A percentile compares a stretch with the other conserved stretches of the same genome.
Evolutionary conservation across 2,797 vertebrate species (phyloP).

Genomic region (Columba guinea): DNA sequence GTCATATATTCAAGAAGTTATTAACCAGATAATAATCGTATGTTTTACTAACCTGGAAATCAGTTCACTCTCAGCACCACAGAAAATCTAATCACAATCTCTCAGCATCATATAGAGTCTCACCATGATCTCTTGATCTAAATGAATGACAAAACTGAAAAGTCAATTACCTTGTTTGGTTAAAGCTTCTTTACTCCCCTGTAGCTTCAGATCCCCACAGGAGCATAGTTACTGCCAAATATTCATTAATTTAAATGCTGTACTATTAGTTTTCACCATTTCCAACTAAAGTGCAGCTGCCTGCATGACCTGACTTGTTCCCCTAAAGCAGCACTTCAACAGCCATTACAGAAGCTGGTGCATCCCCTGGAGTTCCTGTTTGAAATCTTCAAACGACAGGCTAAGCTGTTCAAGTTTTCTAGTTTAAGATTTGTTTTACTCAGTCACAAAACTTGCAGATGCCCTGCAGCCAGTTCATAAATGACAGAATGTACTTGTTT

Average conservation of each 20-base stretch:
- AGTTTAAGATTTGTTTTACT: not conserved
- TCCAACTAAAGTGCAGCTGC: not conserved
- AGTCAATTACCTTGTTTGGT: not conserved
- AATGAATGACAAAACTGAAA: not conserved
- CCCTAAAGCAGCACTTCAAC: slow-evolving; percentile 26
- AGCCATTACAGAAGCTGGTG: not conserved
- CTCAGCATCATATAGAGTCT: not conserved
- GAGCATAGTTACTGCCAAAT: not conserved
- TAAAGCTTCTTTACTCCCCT: not conserved
- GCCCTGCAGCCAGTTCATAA: not conserved
- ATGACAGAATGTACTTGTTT: not conserved
- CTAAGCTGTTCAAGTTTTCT: not conserved
- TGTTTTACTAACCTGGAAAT: not conserved
- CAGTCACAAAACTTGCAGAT: not conserved
- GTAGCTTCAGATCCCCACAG: not conserved
- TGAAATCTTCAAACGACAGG: slow-evolving; percentile 26
- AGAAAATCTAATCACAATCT: not conserved
- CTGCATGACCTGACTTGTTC: not conserved
- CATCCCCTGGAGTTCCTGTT: not conserved
- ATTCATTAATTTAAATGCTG: not conserved
- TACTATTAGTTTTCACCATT: not conserved
- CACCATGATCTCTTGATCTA: not conserved
- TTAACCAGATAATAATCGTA: not conserved
- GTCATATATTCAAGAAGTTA: not conserved
- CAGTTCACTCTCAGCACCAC: not conserved